phyloP scores from a whole-genome alignment of 2,888 invertebrate genomes.

The Ectropis crepuscularia region DNA sequence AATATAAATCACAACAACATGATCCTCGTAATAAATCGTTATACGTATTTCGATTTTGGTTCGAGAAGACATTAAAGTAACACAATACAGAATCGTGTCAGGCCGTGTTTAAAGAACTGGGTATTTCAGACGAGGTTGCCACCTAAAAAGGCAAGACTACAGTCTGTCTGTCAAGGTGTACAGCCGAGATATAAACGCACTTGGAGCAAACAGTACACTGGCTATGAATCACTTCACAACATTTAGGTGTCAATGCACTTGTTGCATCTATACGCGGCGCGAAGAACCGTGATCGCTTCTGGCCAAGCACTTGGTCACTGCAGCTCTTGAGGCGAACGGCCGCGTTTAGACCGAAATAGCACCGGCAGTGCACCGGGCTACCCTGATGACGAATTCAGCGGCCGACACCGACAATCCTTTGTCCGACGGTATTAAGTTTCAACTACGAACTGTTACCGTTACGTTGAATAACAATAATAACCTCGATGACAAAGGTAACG shows the following conservation, averaged over 20 bases:
- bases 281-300: slow-evolving; percentile 65
- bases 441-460: slow-evolving; percentile 24
- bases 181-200: slow-evolving; percentile 58
- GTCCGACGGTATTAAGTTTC: slow-evolving; percentile 53
- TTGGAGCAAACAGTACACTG: slow-evolving; percentile 67
- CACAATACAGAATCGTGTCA: slow-evolving; percentile 61
- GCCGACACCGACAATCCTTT: slow-evolving; percentile 58
- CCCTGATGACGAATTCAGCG: slow-evolving; percentile 73
- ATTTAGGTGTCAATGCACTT: slow-evolving; percentile 83
- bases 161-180: slow-evolving; percentile 76
- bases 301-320: slow-evolving; percentile 69
- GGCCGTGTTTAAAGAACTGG: slow-evolving; percentile 62
- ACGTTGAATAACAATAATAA: slow-evolving; percentile 1
- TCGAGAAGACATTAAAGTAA: slow-evolving; percentile 86
- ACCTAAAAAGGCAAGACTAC: slow-evolving; percentile 79
- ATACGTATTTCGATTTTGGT: slow-evolving; percentile 87
- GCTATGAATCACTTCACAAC: slow-evolving; percentile 76
- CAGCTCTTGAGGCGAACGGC: slow-evolving; percentile 74
- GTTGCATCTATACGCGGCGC: slow-evolving; percentile 66
- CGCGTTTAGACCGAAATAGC: slow-evolving; percentile 78
- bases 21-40: slow-evolving; percentile 88
- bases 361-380: slow-evolving; percentile 79
- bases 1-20: slow-evolving; percentile 87
- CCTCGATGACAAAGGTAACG: slow-evolving; percentile 13
- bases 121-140: slow-evolving; percentile 73